A percentile compares a stretch with the other conserved stretches of the same genome.
phyloP scores from a whole-genome alignment of 2,113 vertebrate species.

The Eubucco bourcierii region DNA sequence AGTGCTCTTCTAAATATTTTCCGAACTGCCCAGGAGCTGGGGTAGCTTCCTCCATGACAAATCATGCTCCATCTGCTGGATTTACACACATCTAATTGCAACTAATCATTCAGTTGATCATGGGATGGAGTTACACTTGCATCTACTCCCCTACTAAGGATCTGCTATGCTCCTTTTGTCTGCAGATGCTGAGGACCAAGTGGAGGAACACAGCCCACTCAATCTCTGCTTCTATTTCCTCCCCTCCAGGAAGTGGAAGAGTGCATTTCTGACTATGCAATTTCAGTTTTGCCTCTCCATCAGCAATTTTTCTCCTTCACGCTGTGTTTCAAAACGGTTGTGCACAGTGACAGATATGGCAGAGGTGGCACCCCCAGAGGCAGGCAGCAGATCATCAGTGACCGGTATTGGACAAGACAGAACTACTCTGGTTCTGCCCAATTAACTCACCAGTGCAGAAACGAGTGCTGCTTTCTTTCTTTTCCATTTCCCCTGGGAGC shows the following conservation, averaged over 20 bases:
- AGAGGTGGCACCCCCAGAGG: not conserved
- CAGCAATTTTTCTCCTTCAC: not conserved
- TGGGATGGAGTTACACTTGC: not conserved
- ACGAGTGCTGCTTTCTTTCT: not conserved
- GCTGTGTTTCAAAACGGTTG: not conserved
- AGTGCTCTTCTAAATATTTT: not conserved
- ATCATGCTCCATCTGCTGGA: not conserved
- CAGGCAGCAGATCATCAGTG: not conserved
- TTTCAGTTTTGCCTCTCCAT: not conserved
- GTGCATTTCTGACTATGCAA: not conserved
- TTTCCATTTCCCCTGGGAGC: not conserved
- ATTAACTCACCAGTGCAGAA: not conserved
- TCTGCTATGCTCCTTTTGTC: not conserved
- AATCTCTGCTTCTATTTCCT: not conserved
- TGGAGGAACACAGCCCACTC: not conserved
- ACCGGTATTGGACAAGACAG: not conserved
- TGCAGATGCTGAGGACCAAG: not conserved
- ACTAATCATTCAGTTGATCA: not conserved
- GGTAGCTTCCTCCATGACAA: not conserved
- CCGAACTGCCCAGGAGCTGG: not conserved
- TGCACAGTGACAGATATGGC: rapidly evolving
- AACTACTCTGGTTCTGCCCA: not conserved
- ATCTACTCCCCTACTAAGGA: not conserved
- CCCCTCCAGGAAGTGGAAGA: not conserved
- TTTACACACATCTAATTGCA: not conserved